Percentiles rank a stretch among this genome's conserved stretches.
These are phyloP conservation scores for Eristalinus sepulchralis DNA, from an alignment of 2,888 invertebrate genomes.

Conservation along the genomic window DNA sequence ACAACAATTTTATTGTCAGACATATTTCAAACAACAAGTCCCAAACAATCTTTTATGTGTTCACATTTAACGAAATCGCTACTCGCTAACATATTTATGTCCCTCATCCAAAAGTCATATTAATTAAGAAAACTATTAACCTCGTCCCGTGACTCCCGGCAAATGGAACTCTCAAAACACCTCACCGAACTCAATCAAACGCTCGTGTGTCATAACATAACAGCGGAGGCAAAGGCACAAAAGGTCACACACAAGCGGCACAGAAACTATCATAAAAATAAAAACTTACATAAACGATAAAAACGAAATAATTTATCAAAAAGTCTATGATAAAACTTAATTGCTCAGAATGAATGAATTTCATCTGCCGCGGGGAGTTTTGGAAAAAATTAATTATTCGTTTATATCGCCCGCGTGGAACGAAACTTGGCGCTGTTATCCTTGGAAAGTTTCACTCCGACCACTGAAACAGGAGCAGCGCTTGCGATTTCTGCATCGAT, in stretches of 20 bases:
- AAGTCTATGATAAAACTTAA: constrained; percentile 52
- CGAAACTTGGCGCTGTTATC: constrained; percentile 39
- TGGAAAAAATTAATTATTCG: constrained; percentile 49
- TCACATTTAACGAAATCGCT: background rate
- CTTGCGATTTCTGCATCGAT: constrained; percentile 54
- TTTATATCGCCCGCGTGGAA: constrained; percentile 40
- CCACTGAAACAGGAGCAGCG: background rate
- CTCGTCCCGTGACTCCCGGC: background rate
- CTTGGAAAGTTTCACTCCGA: constrained; percentile 30
- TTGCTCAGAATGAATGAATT: constrained; percentile 36
- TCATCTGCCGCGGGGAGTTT: constrained; percentile 19
- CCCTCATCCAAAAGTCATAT: background rate
- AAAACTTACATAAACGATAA: background rate
- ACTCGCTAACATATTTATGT: background rate
- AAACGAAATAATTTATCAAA: constrained; percentile 47
- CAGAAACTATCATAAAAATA: constrained; percentile 9
- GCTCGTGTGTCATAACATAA: background rate
- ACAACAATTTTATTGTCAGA: background rate
- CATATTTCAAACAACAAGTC: background rate
- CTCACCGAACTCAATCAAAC: background rate
- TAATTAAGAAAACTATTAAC: background rate
- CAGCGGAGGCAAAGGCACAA: background rate
- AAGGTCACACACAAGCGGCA: background rate
- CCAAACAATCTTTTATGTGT: background rate
- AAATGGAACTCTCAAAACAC: background rate